Evolutionary conservation across 2,113 vertebrate genomes (phyloP), one percentile per base, ranked within the genome.

Genomic region (Epinephelus fuscoguttatus): DNA sequence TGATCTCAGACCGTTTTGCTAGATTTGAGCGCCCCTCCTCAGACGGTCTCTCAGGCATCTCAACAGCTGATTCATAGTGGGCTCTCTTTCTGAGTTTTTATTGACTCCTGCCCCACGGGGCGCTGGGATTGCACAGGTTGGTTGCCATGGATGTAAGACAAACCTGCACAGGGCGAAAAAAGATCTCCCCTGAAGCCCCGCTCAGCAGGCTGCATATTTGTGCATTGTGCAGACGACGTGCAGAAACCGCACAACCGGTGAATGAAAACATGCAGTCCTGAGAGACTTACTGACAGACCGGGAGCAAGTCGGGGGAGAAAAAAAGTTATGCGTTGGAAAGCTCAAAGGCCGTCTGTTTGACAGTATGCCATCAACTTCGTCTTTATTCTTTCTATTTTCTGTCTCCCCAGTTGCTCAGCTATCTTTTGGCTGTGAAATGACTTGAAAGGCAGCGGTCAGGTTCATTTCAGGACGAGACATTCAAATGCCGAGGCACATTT

Each of bases 141-240:
- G 91, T 93, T 93, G 84, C 91, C 85, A 92, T 90, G 89, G 93
- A 86, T 83, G 84, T 81, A 81, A 88, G 82, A 89, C 82, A 94
- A 94, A 94, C 89, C 88, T 91, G 86, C 40, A 0, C 70, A 1
- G 67, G 75, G 75, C 84, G 60, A 71, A 86, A 78, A 89, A 88
- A 83, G 47, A 73, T 82, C 83, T 83, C 88, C 88, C 85, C 89
- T 71, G 69, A 88, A 92, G 81, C 81, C 9, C 23, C 0, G 57
- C 93, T 86, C 89, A 84, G 89, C 88, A 66, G 86, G 89, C 80
- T 63, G 80, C 85, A 86, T 92, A 87, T 91, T 88, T 92, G 84
- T 81, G 86, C 77, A 66, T 84, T 89, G 91, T 86, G 90, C 70
- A 66, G 84, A 84, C 68, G 27, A 80, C 73, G 70, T 68, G 80